Base-by-base conservation (phyloP, 2,797 vertebrate species). In the Sebastes alutus region DNA sequence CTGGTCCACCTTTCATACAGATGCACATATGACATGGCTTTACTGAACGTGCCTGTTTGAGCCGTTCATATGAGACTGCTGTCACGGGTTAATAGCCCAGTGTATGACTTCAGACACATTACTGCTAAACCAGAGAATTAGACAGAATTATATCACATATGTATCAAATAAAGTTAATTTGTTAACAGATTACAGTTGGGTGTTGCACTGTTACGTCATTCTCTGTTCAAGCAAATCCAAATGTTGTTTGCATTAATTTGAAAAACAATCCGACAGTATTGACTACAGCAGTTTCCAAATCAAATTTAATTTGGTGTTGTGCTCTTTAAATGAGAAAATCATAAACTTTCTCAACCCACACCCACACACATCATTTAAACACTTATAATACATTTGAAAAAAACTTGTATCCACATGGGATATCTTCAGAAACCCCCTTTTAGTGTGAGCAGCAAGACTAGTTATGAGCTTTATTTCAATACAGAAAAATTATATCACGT, bases 351-450 rank as follows among this genome's bases (percentile, higher is more conserved):
- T 67, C 46, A 66, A 73, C 61, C 73, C 75, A 77, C 78, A 85
- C 84, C 79, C 83, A 65, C 73, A 86, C 76, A 85, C 64, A 63
- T 83, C 71, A 73, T 85, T 82, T 86, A 73, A 77, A 72, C 73
- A 63, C 52, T 32, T 65, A 77, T 13, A 65, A 64, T 54, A 68
- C 66, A 84, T 70, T 20, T 29, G 6, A 42, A 69, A 72, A 71
- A 72, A 70, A 56, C 35, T 13, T 32, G 7, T 2, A 35, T 80
- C 56, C 70, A 23, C 33, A 14, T 66, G 66, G 66, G 70, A 80
- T 30, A 52, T 29, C 29, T 64, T 78, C 5, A 69, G 73, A 46
- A 30, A 46, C 18, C 11, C 14, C 12, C 7, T 49, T 74, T 74
- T 18, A 55, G 11, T 74, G 42, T 64, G 16, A 65, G 65, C 30